phyloP scores from a whole-genome alignment of 1,140 invertebrate species.

The Polypedilum vanderplanki region DNA sequence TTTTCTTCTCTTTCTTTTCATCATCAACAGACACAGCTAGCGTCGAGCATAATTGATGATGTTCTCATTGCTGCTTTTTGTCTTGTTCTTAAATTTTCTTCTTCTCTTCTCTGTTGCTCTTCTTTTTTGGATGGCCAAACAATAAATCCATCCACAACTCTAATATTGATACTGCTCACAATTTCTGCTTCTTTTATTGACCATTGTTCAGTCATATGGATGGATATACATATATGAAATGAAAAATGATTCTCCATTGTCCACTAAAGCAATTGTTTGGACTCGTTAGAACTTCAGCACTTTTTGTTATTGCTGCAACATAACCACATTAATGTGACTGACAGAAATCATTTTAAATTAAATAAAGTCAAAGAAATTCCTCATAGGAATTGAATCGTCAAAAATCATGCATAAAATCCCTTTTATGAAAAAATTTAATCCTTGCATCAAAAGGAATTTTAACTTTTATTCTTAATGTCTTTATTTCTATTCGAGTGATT shows the following conservation, averaged over 20 bases:
- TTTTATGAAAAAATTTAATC: too few species aligned
- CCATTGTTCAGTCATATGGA: background rate
- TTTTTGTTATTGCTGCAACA: background rate
- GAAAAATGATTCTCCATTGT: constrained; percentile 5
- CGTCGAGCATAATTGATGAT: background rate
- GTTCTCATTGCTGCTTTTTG: background rate
- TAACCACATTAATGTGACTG: too few species aligned
- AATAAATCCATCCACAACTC: background rate
- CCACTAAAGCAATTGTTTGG: background rate
- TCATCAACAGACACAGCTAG: background rate
- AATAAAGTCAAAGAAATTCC: too few species aligned
- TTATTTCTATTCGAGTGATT: too few species aligned
- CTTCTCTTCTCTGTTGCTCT: background rate
- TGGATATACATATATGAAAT: too few species aligned
- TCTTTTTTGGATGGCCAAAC: background rate
- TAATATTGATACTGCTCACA: too few species aligned
- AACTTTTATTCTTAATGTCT: too few species aligned
- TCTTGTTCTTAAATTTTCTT: background rate
- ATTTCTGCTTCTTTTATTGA: background rate
- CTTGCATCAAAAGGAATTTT: too few species aligned
- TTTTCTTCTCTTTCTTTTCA: background rate
- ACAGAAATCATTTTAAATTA: too few species aligned
- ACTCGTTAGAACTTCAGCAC: background rate
- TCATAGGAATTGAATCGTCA: too few species aligned
- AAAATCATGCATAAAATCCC: too few species aligned